Base-by-base conservation (phyloP, 2,797 vertebrate genomes). In the Gouania willdenowi region DNA sequence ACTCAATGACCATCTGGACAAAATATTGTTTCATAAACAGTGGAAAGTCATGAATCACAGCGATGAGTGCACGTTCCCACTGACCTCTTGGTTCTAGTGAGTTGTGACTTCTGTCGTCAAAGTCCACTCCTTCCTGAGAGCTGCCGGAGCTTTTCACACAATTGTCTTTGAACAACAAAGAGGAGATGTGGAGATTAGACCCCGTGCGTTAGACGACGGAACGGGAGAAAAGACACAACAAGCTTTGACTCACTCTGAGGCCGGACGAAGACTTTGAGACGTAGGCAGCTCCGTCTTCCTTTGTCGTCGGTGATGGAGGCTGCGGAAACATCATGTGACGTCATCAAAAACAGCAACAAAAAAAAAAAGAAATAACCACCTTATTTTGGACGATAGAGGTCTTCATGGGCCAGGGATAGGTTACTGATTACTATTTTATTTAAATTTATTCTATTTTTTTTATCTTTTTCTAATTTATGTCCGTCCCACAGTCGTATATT, bases 41-140 rank as follows among this genome's bases (percentile, higher is more conserved):
- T n/a, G n/a, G n/a, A n/a, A n/a, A n/a, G n/a, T n/a, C n/a, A n/a
- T n/a, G n/a, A n/a, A n/a, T n/a, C n/a, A n/a, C n/a, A n/a, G n/a
- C n/a, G n/a, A 69, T 78, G 70, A 83, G 81, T 77, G 75, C 28
- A 22, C 8, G n/a, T 53, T 48, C 79, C 86, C 90, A 97, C 95
- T 81, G 81, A 98, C 95, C 95, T 94, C 93, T 90, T 84, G 95
- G 94, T 90, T 98, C 95, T 90, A 98, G 92, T 72, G 93, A 95
- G 92, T 98, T 98, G 88, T 97, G 92, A 87, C 91, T 92, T 89
- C 93, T 95, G 85, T 97, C 95, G 61, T 94, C 93, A 88, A 95
- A 93, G 81, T 95, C 93, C 85, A 96, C 91, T 78, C 93, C 93
- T 88, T 97, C 94, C 88, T 95, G 93, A 87, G 88, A 88, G 81